phyloP scores from a whole-genome alignment of 2,113 vertebrate species.

The Sylvilagus bachmani region DNA sequence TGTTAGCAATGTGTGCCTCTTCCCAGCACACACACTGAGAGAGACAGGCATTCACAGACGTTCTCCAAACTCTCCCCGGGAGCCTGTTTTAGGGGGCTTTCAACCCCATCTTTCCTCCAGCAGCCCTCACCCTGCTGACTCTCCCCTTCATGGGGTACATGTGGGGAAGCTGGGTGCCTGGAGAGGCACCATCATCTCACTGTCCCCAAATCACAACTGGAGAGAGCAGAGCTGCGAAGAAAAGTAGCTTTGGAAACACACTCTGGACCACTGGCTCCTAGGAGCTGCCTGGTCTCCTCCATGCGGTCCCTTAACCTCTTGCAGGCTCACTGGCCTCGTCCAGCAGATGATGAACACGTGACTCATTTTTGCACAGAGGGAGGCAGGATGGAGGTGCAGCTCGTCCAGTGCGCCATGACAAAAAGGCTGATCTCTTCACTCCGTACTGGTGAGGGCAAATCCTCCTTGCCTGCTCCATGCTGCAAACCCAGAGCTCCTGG shows the following conservation, averaged over 20 bases:
- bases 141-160: not conserved
- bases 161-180: not conserved
- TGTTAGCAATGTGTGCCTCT: no score
- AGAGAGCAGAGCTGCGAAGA: not conserved
- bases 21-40: not conserved
- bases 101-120: not conserved
- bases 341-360: fast-evolving
- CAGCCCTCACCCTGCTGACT: not conserved
- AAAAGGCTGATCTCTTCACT: not conserved
- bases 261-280: not conserved
- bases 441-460: not conserved
- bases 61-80: fast-evolving
- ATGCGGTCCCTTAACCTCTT: not conserved
- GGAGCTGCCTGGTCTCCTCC: fast-evolving
- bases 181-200: not conserved
- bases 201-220: not conserved
- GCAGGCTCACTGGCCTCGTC: not conserved
- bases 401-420: fast-evolving
- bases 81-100: fast-evolving
- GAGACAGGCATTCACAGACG: not conserved
- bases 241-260: not conserved
- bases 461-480: not conserved
- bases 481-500: fast-evolving
- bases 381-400: not conserved
- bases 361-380: not conserved